Conservation (phyloP, 2,888 invertebrate species). For the Ectropis crepuscularia region DNA sequence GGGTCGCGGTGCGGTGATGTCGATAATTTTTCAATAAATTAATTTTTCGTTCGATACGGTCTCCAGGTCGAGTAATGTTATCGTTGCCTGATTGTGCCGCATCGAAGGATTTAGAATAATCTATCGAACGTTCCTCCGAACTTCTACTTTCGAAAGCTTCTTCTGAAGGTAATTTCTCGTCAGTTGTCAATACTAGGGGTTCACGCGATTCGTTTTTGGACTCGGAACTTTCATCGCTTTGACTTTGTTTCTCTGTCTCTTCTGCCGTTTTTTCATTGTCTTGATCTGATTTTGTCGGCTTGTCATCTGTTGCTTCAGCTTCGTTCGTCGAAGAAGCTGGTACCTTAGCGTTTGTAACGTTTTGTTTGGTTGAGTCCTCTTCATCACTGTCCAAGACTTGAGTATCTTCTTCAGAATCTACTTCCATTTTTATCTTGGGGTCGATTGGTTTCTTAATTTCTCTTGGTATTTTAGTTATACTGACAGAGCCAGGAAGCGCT, state of each 20-base stretch:
- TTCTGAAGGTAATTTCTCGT: conserved; percentile 75
- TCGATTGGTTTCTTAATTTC: conserved; percentile 60
- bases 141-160: conserved; percentile 67
- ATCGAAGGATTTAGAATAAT: conserved; percentile 44
- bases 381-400: conserved; percentile 77
- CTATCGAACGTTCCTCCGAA: conserved; percentile 50
- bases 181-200: conserved; percentile 71
- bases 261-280: conserved; percentile 30
- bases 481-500: conserved; percentile 71
- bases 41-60: conserved; percentile 69
- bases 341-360: conserved; percentile 34
- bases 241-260: conserved; percentile 44
- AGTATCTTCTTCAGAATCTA: conserved; percentile 70
- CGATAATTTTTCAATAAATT: conserved; percentile 79
- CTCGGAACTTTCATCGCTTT: conserved; percentile 42
- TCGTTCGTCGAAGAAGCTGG: conserved; percentile 41
- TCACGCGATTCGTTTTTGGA: conserved; percentile 43
- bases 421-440: conserved; percentile 54
- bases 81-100: conserved; percentile 40
- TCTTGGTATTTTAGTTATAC: conserved; percentile 75
- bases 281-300: conserved; percentile 28
- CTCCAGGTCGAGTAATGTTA: conserved; percentile 47
- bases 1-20: conserved; percentile 70
- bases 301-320: conserved; percentile 33
- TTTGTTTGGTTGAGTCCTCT: conserved; percentile 54